These are phyloP conservation scores for Epistrophella euchroma DNA, from an alignment of 2,888 invertebrate species.

Conservation along the genomic window DNA sequence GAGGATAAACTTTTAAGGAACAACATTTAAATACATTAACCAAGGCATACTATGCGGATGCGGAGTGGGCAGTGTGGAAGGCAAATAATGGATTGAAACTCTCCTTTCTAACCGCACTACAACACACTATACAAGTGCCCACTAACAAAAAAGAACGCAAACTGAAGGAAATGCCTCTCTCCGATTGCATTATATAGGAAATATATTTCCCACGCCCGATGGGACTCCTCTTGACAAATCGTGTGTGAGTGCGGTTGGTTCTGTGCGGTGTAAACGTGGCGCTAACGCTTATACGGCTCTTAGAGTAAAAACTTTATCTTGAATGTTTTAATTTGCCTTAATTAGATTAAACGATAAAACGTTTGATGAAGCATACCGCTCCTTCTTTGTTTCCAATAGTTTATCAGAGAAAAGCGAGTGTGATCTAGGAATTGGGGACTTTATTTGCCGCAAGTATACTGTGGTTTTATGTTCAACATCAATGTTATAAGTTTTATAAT, in stretches of 20 bases:
- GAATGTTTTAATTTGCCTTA: conserved; percentile 69
- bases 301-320: conserved; percentile 48
- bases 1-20: conserved; percentile 73
- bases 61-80: neutral
- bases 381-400: conserved; percentile 5
- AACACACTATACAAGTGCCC: neutral
- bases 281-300: conserved; percentile 33
- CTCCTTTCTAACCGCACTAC: neutral
- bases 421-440: neutral
- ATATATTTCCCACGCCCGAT: conserved; percentile 30
- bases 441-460: neutral
- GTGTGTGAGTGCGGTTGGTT: conserved; percentile 12
- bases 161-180: conserved; percentile 25
- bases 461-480: neutral
- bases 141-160: conserved; percentile 6
- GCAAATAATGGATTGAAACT: conserved; percentile 16
- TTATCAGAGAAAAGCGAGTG: neutral
- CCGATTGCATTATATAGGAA: conserved; percentile 60
- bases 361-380: conserved; percentile 24
- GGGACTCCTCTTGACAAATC: neutral
- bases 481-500: neutral
- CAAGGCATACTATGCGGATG: conserved; percentile 45
- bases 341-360: conserved; percentile 57
- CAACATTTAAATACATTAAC: conserved; percentile 73
- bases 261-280: conserved; percentile 23